phyloP scores from a whole-genome alignment of 2,797 vertebrate species.

The Mergus octosetaceus region DNA sequence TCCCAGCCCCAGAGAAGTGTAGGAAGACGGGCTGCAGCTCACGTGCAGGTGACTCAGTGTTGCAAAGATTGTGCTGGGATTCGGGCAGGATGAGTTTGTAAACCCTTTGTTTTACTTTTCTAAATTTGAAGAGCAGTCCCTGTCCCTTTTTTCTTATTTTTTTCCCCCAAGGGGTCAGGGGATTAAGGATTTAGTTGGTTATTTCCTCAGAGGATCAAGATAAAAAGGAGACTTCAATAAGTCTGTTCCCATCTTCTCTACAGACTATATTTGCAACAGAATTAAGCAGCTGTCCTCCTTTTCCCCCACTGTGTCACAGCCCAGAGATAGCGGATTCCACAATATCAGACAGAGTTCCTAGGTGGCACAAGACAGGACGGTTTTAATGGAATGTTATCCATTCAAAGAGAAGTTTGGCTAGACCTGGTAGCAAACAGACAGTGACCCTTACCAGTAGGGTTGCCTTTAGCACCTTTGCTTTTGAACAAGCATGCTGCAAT shows the following conservation, averaged over 20 bases:
- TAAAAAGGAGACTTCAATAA: conserved; percentile 31
- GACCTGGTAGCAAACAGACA: background rate
- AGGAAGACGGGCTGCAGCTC: conserved; percentile 10
- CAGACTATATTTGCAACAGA: conserved; percentile 32
- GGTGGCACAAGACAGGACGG: background rate
- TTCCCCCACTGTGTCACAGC: background rate
- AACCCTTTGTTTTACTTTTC: background rate
- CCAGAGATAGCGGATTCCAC: background rate
- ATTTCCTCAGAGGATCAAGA: conserved; percentile 61
- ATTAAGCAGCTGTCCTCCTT: conserved; percentile 31
- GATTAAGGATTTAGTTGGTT: conserved; percentile 59
- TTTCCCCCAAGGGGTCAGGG: background rate
- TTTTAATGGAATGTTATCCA: background rate
- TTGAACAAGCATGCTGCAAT: background rate
- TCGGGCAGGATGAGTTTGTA: background rate
- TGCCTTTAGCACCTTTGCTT: background rate
- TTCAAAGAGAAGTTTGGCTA: background rate
- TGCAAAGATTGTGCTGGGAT: background rate
- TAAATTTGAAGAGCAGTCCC: conserved; percentile 20
- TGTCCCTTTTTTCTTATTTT: background rate
- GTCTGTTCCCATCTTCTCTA: conserved; percentile 29
- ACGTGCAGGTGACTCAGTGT: background rate
- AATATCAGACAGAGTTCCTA: background rate
- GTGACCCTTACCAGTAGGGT: background rate
- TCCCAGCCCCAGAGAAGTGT: background rate